Percentiles rank a stretch among this genome's conserved stretches.
Conservation (phyloP, 2,797 vertebrate genomes). For the Pseudochirops corinnae region DNA sequence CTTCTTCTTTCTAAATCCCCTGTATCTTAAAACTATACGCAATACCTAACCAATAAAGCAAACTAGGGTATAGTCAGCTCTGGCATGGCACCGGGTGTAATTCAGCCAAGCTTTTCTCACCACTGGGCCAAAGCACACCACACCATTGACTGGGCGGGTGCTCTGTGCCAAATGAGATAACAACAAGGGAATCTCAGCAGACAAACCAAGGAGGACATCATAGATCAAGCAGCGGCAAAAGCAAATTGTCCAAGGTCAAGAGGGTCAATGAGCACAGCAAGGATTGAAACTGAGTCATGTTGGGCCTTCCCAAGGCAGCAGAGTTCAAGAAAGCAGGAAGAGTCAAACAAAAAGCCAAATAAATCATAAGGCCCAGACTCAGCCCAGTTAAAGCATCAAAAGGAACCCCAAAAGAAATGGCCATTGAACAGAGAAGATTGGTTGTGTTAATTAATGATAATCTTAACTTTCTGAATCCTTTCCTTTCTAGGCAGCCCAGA, state of each 20-base stretch:
- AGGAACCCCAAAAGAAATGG: background rate
- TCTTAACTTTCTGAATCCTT: background rate
- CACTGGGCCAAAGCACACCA: background rate
- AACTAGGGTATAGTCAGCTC: constrained; percentile 20
- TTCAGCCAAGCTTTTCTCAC: background rate
- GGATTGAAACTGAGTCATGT: background rate
- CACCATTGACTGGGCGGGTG: background rate
- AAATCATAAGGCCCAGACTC: background rate
- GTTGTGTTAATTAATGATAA: background rate
- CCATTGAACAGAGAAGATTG: background rate
- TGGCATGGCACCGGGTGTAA: background rate
- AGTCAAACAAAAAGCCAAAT: background rate
- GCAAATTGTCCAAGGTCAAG: background rate
- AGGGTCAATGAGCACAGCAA: background rate
- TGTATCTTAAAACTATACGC: constrained; percentile 26
- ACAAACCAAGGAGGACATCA: background rate
- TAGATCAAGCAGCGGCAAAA: background rate
- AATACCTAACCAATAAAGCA: constrained; percentile 45
- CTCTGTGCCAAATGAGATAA: background rate
- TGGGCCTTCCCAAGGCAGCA: background rate
- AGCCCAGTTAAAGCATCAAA: background rate
- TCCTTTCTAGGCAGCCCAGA: background rate
- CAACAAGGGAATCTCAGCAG: background rate
- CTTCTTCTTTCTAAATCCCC: constrained; percentile 57
- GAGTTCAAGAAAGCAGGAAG: background rate